A percentile compares a stretch with the other conserved stretches of the same genome.
Evolutionary conservation across 2,888 invertebrate genomes (phyloP).

Genomic region (Heliconius ethilla): DNA sequence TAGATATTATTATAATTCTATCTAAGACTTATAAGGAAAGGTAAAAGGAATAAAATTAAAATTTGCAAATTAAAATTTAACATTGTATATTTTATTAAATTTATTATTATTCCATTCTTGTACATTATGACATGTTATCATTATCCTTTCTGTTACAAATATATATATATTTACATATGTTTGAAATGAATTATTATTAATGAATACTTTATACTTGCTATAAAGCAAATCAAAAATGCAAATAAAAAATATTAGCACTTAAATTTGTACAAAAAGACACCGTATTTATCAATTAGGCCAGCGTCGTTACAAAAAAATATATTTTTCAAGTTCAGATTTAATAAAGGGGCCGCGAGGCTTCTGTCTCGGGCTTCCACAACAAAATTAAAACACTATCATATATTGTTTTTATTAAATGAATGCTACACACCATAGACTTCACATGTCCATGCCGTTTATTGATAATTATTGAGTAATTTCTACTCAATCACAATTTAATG

Average conservation of each 20-base stretch:
- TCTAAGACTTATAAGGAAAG: neutral
- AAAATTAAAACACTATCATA: neutral
- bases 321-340: neutral
- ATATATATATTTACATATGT: neutral
- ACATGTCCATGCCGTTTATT: too few relatives aligned
- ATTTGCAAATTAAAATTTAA: neutral
- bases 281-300: neutral
- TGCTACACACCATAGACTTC: too few relatives aligned
- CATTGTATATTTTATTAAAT: neutral
- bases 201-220: neutral
- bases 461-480: too few relatives aligned
- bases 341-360: neutral
- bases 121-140: neutral
- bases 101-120: neutral
- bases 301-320: neutral
- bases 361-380: too few relatives aligned
- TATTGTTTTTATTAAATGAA: too few relatives aligned
- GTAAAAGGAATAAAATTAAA: neutral
- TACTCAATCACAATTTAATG: too few relatives aligned
- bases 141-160: neutral
- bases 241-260: neutral
- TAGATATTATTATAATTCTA: neutral
- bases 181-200: neutral
- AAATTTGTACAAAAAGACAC: conserved; percentile 1
- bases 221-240: neutral